Percentiles rank a stretch among this genome's conserved stretches.
phyloP scores from a whole-genome alignment of 2,113 vertebrate genomes.

The Cichladusa arquata region DNA sequence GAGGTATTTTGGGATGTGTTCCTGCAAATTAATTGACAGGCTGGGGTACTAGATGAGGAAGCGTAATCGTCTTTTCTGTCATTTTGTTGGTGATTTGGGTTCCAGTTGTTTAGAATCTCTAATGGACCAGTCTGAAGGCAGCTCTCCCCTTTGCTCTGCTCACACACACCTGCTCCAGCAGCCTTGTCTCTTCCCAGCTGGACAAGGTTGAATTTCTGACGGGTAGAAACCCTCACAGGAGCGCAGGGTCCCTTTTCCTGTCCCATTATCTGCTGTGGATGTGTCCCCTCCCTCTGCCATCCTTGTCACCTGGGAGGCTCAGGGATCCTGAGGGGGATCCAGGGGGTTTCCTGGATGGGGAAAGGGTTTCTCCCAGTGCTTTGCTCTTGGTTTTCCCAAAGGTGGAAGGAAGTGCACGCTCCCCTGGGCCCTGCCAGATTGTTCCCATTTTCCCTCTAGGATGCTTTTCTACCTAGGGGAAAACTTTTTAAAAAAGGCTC shows the following conservation, averaged over 20 bases:
- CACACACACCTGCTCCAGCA: background rate
- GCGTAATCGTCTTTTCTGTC: background rate
- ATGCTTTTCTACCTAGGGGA: background rate
- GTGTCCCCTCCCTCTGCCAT: background rate
- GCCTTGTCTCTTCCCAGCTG: background rate
- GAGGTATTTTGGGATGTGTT: slow-evolving; percentile 16
- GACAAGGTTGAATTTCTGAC: background rate
- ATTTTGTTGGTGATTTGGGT: background rate
- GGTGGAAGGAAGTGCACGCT: rapidly evolving
- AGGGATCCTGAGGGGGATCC: background rate
- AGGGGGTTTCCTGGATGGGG: background rate
- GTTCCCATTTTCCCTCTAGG: rapidly evolving
- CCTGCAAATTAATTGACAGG: background rate
- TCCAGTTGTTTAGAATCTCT: background rate
- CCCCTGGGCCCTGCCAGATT: background rate
- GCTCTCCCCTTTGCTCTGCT: background rate
- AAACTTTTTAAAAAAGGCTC: background rate
- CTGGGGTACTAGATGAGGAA: background rate
- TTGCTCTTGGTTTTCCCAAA: background rate
- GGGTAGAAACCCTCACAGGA: background rate
- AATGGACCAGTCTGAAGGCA: background rate
- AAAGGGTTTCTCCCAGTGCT: rapidly evolving
- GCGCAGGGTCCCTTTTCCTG: background rate
- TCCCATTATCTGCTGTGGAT: rapidly evolving
- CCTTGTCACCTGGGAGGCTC: rapidly evolving